Base-by-base conservation (phyloP, 2,888 invertebrate genomes). In the Trichopria drosophilae region DNA sequence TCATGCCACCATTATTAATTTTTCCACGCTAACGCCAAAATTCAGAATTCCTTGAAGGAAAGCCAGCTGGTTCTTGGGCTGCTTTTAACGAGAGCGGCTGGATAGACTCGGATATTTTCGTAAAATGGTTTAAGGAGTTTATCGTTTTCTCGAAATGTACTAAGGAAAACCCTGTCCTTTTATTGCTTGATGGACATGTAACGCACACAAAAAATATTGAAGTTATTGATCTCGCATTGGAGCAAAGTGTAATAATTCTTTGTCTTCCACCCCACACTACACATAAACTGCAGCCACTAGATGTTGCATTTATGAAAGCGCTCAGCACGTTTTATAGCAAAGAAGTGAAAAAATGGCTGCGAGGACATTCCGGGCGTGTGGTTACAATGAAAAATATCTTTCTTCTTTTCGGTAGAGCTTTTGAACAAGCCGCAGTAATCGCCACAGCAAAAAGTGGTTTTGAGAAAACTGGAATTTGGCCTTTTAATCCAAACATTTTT, bases 91-190 rank as follows among this genome's bases (percentile, higher is more conserved):
- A 13, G 16, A 34, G 18, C 15, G 46, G 51, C 13, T 44, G 44
- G 44, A 36, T 51, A 16, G 36, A 51, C n/a, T 19, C 34, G 6
- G 28, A 45, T 9, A 42, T 51, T 23, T 50, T 51, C 34, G 37
- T 61, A 3, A 55, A 47, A 10, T 73, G 71, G 71, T 69, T 74
- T 48, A 56, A 68, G 35, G 71, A 76, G 62, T 78, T 78, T 57
- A 51, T 73, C 13, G 47, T 57, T 39, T 68, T 68, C 44, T 32
- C 64, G 36, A 58, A 58, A 36, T 58, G 68, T 28, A 53, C 64
- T 6, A 60, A 59, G 53, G 66, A 69, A 6, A 42, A 58, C 40
- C 67, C 68, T 19, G 67, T 67, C 9, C 49, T 73, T 5, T 49
- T 72, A 31, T 53, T 75, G 12, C 51, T 73, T 12, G 71, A 76